Evolutionary conservation across 2,113 vertebrate genomes (phyloP).

Genomic region (Rhea pennata): DNA sequence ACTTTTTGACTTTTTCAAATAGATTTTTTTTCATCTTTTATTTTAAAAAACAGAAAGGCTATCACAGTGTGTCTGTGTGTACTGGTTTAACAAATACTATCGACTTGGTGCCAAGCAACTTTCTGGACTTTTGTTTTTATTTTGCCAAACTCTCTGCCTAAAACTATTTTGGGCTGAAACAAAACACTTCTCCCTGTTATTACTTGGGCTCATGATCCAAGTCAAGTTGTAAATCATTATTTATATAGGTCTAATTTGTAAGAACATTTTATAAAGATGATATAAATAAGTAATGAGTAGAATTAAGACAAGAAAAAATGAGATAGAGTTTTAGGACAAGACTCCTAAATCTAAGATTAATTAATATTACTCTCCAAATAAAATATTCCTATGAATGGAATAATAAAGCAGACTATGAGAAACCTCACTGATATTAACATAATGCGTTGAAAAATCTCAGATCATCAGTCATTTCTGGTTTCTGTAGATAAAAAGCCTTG

Average conservation of each 20-base stretch:
- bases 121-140: not conserved
- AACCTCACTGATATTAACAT: not conserved
- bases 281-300: not conserved
- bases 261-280: not conserved
- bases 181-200: not conserved
- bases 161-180: not conserved
- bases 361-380: not conserved
- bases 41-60: not conserved
- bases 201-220: not conserved
- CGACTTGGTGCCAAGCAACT: not conserved
- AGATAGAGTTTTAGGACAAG: not conserved
- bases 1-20: not conserved
- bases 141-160: not conserved
- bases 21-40: not conserved
- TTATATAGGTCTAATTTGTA: not conserved
- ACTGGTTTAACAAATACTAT: not conserved
- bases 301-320: not conserved
- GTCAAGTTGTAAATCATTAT: not conserved
- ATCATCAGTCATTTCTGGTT: not conserved
- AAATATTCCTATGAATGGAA: not conserved
- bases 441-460: not conserved
- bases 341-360: not conserved
- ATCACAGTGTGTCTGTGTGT: not conserved
- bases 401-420: not conserved
- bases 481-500: not conserved